These are phyloP conservation scores for Xyrichtys novacula DNA, from an alignment of 2,797 vertebrate species.

Conservation along the genomic window DNA sequence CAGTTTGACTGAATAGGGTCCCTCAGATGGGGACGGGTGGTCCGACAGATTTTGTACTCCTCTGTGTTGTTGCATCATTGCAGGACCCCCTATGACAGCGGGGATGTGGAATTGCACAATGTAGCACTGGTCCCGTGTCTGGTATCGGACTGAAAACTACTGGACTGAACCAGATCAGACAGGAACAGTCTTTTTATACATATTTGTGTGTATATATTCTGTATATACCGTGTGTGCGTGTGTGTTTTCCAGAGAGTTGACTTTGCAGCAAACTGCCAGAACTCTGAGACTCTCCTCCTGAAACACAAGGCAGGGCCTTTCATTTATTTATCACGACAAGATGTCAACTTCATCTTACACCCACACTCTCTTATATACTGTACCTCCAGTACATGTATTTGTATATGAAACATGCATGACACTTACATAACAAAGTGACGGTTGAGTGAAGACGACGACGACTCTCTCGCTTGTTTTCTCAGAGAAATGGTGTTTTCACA, in stretches of 20 bases:
- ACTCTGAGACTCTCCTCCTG: slow-evolving; percentile 63
- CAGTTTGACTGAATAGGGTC: slow-evolving; percentile 68
- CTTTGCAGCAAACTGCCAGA: slow-evolving; percentile 53
- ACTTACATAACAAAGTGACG: slow-evolving; percentile 57
- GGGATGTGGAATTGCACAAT: slow-evolving; percentile 69
- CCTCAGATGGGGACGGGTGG: slow-evolving; percentile 25
- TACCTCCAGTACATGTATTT: slow-evolving; percentile 66
- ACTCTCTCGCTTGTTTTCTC: slow-evolving; percentile 28
- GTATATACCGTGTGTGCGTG: slow-evolving; percentile 42
- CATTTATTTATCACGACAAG: slow-evolving; percentile 78
- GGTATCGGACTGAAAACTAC: slow-evolving; percentile 33
- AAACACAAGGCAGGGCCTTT: slow-evolving; percentile 73
- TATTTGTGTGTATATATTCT: slow-evolving; percentile 34
- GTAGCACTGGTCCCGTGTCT: slow-evolving; percentile 69
- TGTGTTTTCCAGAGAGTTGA: slow-evolving; percentile 46
- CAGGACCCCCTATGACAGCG: slow-evolving; percentile 18
- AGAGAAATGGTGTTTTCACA: slow-evolving; percentile 50
- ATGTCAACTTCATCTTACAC: slow-evolving; percentile 69
- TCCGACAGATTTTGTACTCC: slow-evolving; percentile 49
- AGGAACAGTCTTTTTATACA: slow-evolving; percentile 46
- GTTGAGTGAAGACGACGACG: not conserved
- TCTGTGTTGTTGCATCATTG: slow-evolving; percentile 23
- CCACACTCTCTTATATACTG: slow-evolving; percentile 52
- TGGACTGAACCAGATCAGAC: slow-evolving; percentile 51
- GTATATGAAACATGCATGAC: slow-evolving; percentile 78